Evolutionary conservation across 2,888 invertebrate genomes (phyloP).

Genomic region (Plagodis pulveraria): DNA sequence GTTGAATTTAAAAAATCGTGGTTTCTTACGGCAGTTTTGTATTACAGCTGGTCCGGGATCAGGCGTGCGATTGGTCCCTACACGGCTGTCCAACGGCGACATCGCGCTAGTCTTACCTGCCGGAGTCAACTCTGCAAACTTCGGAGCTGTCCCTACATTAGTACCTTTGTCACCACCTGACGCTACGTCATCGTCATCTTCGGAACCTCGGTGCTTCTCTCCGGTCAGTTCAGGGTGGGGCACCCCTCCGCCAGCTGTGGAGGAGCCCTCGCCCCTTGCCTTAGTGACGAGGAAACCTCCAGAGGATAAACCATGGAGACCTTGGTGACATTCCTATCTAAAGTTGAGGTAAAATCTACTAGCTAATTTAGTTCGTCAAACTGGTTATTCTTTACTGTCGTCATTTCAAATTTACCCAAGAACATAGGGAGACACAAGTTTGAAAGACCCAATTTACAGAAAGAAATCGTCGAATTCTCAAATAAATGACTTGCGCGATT

Average conservation of each 20-base stretch:
- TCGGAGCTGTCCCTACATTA: constrained; percentile 87
- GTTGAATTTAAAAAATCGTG: too few relatives aligned
- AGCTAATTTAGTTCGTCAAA: constrained; percentile 3
- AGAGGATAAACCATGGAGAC: constrained; percentile 93
- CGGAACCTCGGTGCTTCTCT: constrained; percentile 84
- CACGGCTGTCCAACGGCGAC: constrained; percentile 92
- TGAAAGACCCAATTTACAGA: too few relatives aligned
- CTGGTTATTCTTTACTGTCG: too few relatives aligned
- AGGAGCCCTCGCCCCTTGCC: constrained; percentile 86
- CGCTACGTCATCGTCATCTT: constrained; percentile 88
- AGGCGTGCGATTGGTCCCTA: constrained; percentile 92
- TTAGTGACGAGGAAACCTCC: constrained; percentile 88
- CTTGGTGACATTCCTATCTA: constrained; percentile 86
- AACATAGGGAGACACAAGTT: too few relatives aligned
- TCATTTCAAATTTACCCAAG: too few relatives aligned
- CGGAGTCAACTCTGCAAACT: constrained; percentile 79
- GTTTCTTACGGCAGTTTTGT: constrained; percentile 3
- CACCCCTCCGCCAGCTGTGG: constrained; percentile 68
- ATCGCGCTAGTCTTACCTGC: constrained; percentile 92
- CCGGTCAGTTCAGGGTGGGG: constrained; percentile 84
- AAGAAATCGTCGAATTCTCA: too few relatives aligned
- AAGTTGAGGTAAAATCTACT: not conserved
- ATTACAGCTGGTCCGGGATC: constrained; percentile 87
- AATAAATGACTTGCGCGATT: too few relatives aligned
- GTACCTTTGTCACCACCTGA: constrained; percentile 91